Base-by-base conservation (phyloP, 1,140 invertebrate genomes). In the Drosophila subpulchrella region DNA sequence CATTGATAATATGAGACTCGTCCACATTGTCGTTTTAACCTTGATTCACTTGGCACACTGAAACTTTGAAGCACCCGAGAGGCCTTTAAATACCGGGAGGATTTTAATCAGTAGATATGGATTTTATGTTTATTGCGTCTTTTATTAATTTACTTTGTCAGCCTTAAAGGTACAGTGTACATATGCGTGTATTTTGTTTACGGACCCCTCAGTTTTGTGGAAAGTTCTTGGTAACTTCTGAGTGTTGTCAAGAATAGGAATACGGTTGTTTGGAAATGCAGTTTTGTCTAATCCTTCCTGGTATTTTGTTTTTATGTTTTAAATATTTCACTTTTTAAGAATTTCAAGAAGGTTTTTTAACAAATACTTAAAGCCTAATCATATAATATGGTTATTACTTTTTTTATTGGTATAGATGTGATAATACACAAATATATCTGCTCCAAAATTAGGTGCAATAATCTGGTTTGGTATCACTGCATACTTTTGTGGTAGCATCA, bases 1-100 rank as follows among this genome's bases (percentile, higher is more conserved):
- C 65, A 68, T 20, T 13, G 30, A 34, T 68, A 66, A 10, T n/a
- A 68, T 36, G 11, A 68, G 32, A 20, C n/a, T 66, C 12, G 65
- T 12, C 65, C 61, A 68, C 65, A 68, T 30, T 66, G 47, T 68
- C 10, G 12, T 8, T 34, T n/a, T 36, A 68, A 44, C 30, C 56
- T 44, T 65, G 56, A 47, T 53, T 20, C 61, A 46, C 47, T 44
- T 68, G 12, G 20, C 32, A 36, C 12, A 68, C 60, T 68, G 65
- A 68, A 66, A 68, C 65, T 60, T 68, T 68, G 65, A 32, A 50
- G n/a, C 20, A 1, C 7, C 32, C 11, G 38, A 15, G 47, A 12
- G 32, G 32, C n/a, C 46, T 68, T 68, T 68, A 68, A 66, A 42
- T 68, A 68, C 60, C 38, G 4, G 27, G 6, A 65, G 20, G 12